Evolutionary conservation across 2,797 vertebrate genomes (phyloP).

Genomic region (Onychomys torridus): DNA sequence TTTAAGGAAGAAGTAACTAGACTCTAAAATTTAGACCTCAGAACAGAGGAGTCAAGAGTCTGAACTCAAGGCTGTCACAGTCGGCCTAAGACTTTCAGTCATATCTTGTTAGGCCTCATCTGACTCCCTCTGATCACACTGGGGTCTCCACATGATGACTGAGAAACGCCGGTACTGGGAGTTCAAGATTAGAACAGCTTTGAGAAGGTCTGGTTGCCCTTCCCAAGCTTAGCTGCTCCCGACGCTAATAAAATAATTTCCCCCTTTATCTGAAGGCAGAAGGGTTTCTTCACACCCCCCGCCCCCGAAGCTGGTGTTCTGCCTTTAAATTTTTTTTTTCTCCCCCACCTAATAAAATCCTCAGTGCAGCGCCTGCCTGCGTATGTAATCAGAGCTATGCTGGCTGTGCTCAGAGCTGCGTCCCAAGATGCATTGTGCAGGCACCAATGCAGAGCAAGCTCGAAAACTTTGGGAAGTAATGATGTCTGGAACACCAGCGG

Average conservation of each 20-base stretch:
- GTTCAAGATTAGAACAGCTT: slow-evolving; percentile 61
- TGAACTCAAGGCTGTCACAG: slow-evolving; percentile 29
- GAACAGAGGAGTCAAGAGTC: slow-evolving; percentile 8
- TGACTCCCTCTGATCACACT: slow-evolving; percentile 29
- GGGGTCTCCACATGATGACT: neutral
- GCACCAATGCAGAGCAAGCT: neutral
- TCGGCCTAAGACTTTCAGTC: slow-evolving; percentile 43
- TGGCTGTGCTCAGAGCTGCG: neutral
- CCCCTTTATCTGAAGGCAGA: slow-evolving; percentile 77
- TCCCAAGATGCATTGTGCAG: slow-evolving; percentile 42
- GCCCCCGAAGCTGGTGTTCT: neutral
- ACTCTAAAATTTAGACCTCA: slow-evolving; percentile 76
- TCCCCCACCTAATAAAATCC: slow-evolving; percentile 67
- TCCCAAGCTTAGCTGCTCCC: slow-evolving; percentile 67
- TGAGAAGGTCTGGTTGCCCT: slow-evolving; percentile 50
- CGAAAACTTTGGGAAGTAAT: slow-evolving; percentile 58
- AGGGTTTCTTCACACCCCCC: slow-evolving; percentile 22
- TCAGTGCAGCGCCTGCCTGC: neutral
- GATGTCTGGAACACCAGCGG: slow-evolving; percentile 59
- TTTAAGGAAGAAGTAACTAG: slow-evolving; percentile 69
- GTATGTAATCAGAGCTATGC: slow-evolving; percentile 69
- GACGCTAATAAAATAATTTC: slow-evolving; percentile 75
- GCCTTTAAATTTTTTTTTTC: neutral
- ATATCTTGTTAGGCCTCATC: slow-evolving; percentile 51
- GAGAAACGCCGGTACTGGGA: slow-evolving; percentile 62